These are phyloP conservation scores for Meandrusa payeni DNA, from an alignment of 2,888 invertebrate species.

Conservation along the genomic window DNA sequence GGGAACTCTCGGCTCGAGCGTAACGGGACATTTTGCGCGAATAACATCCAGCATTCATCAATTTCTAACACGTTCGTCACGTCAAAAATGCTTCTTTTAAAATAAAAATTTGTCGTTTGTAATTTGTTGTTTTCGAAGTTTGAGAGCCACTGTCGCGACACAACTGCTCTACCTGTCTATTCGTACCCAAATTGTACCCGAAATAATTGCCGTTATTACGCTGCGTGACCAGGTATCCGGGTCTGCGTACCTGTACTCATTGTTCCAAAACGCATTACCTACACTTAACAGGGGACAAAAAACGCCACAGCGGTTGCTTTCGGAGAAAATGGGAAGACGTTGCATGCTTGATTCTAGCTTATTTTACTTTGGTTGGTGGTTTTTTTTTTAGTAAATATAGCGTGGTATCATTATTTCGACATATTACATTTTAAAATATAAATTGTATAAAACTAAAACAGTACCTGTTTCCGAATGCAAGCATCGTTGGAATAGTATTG, in stretches of 20 bases:
- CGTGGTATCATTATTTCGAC: too few relatives aligned
- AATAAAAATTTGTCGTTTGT: background rate
- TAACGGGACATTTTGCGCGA: too few relatives aligned
- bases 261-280: slow-evolving; percentile 22
- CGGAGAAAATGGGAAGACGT: slow-evolving; percentile 5
- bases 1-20: too few relatives aligned
- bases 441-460: too few relatives aligned
- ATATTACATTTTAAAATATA: too few relatives aligned
- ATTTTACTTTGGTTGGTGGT: background rate
- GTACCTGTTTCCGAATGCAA: too few relatives aligned
- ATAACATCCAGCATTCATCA: too few relatives aligned
- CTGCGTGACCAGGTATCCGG: slow-evolving; percentile 36
- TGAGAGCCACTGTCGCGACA: slow-evolving; percentile 43
- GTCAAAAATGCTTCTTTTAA: too few relatives aligned
- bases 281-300: slow-evolving; percentile 20
- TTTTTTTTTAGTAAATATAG: too few relatives aligned
- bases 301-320: slow-evolving; percentile 4
- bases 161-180: slow-evolving; percentile 55
- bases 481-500: too few relatives aligned
- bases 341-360: background rate
- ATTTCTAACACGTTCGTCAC: too few relatives aligned
- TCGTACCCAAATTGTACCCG: slow-evolving; percentile 58
- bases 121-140: too few relatives aligned
- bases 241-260: slow-evolving; percentile 13
- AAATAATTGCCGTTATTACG: slow-evolving; percentile 73